Conservation (phyloP, 1,140 invertebrate genomes). For the Musca vetustissima region DNA sequence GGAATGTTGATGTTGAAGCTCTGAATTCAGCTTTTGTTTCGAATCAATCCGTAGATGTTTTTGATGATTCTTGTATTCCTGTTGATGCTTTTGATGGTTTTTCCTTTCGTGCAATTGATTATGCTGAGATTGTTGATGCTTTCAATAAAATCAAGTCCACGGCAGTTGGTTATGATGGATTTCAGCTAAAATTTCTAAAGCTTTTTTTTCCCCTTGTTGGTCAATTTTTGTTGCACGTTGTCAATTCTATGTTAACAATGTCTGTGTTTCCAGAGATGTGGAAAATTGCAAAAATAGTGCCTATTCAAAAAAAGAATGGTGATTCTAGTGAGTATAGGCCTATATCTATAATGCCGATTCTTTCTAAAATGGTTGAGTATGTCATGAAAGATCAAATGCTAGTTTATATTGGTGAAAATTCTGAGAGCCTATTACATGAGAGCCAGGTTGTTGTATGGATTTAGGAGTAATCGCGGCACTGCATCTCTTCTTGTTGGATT, state of each 20-base stretch:
- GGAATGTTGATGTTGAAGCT: not conserved
- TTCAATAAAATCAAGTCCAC: not conserved
- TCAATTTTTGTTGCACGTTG: not conserved
- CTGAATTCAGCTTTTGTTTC: not conserved
- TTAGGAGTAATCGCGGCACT: no score
- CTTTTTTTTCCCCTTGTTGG: not conserved
- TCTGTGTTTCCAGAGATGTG: not conserved
- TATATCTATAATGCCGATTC: not conserved
- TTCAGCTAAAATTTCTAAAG: not conserved
- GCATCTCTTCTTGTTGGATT: no score
- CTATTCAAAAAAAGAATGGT: not conserved
- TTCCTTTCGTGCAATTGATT: not conserved
- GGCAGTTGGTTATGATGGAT: not conserved
- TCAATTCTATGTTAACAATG: not conserved
- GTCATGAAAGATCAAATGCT: not conserved
- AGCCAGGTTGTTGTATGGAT: not conserved
- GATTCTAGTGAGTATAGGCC: not conserved
- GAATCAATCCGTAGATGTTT: not conserved
- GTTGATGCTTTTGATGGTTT: not conserved
- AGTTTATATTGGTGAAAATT: not conserved
- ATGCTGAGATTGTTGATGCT: not conserved
- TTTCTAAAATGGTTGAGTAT: not conserved
- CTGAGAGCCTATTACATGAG: not conserved
- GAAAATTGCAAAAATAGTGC: not conserved
- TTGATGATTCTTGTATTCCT: no score